Percentiles rank a stretch among this genome's conserved stretches.
These are phyloP conservation scores for Ophonus ardosiacus DNA, from an alignment of 2,888 invertebrate species.

Conservation along the genomic window DNA sequence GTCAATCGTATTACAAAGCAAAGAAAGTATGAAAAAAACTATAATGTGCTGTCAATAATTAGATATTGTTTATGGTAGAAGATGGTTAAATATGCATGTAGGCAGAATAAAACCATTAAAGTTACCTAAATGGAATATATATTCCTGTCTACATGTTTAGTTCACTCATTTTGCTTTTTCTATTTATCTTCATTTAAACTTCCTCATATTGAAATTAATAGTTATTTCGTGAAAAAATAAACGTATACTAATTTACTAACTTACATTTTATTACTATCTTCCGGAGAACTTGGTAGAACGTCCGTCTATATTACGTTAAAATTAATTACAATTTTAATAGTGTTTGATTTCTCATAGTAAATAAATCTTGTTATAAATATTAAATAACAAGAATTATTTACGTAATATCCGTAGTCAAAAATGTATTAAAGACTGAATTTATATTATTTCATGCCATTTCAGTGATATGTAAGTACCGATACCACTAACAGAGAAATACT, in stretches of 20 bases:
- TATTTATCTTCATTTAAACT: background rate
- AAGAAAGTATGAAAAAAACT: too few species aligned
- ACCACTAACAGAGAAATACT: slow-evolving; percentile 40
- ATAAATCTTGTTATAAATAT: slow-evolving; percentile 38
- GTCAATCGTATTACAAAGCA: too few species aligned
- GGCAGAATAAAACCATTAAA: background rate
- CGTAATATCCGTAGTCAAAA: slow-evolving; percentile 27
- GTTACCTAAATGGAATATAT: background rate
- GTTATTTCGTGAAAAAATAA: background rate
- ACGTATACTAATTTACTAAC: background rate
- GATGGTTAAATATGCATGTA: slow-evolving; percentile 8
- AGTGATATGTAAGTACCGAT: slow-evolving; percentile 61
- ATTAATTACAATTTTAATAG: slow-evolving; percentile 11
- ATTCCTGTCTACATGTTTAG: background rate
- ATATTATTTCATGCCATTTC: slow-evolving; percentile 62
- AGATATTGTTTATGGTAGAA: slow-evolving; percentile 13
- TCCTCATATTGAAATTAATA: background rate
- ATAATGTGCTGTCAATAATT: background rate
- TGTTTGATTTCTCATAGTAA: slow-evolving; percentile 3
- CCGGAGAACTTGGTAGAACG: too few species aligned
- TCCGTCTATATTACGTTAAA: background rate
- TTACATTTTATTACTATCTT: background rate
- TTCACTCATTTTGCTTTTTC: slow-evolving; percentile 20
- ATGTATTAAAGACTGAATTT: slow-evolving; percentile 44
- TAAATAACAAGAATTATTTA: slow-evolving; percentile 40